These are phyloP conservation scores for Terrapene triunguis DNA, from an alignment of 2,113 vertebrate species.

Conservation along the genomic window DNA sequence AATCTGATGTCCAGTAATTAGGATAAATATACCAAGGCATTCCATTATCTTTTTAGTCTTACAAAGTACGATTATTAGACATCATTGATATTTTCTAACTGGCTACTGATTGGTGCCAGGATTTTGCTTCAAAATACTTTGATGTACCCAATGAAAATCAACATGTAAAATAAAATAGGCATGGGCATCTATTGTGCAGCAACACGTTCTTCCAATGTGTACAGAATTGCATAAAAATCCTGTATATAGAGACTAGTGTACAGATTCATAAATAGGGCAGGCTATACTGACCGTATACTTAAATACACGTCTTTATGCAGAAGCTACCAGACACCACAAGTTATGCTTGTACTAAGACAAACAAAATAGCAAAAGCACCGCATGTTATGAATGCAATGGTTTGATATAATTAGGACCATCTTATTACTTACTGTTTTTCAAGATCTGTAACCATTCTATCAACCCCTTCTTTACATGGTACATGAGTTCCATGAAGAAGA, in stretches of 20 bases:
- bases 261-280: background rate
- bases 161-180: background rate
- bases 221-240: background rate
- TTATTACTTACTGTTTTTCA: slow-evolving; percentile 92
- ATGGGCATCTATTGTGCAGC: background rate
- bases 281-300: background rate
- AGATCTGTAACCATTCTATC: slow-evolving; percentile 95
- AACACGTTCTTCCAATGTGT: background rate
- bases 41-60: background rate
- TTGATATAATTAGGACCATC: background rate
- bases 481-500: slow-evolving; percentile 93
- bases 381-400: background rate
- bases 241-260: background rate
- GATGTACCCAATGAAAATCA: background rate
- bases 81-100: background rate
- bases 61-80: background rate
- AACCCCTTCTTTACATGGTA: slow-evolving; percentile 89
- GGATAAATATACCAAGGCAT: background rate
- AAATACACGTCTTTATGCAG: background rate
- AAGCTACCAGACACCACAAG: background rate
- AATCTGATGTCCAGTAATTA: background rate
- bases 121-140: background rate
- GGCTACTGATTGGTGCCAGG: background rate
- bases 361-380: background rate
- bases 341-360: background rate